Evolutionary conservation across 2,888 invertebrate species (phyloP).

Genomic region (Syrphus vitripennis): DNA sequence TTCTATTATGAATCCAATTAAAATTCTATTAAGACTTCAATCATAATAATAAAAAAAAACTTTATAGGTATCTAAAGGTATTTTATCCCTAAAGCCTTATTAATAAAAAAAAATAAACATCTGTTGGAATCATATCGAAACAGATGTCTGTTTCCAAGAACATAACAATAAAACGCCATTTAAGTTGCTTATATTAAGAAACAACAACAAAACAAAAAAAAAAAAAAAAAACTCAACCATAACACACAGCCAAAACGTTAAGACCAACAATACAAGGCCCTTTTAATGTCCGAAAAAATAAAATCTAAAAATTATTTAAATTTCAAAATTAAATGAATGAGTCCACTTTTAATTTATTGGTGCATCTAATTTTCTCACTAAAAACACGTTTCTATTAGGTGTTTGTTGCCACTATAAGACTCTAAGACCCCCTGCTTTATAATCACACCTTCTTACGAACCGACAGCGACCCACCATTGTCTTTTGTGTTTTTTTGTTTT

Average conservation of each 20-base stretch:
- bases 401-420: background rate
- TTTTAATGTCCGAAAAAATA: background rate
- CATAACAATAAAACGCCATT: background rate
- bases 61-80: no score
- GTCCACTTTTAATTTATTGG: conserved; percentile 5
- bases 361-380: conserved; percentile 38
- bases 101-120: background rate
- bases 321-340: conserved; percentile 32
- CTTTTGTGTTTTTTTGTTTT: background rate
- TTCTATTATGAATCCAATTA: conserved; percentile 6
- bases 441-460: background rate
- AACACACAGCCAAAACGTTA: background rate
- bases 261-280: background rate
- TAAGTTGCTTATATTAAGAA: background rate
- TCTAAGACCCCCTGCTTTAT: conserved; percentile 1
- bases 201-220: no score
- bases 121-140: background rate
- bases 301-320: conserved; percentile 10
- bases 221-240: background rate
- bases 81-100: background rate
- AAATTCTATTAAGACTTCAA: conserved; percentile 20
- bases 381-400: conserved; percentile 6
- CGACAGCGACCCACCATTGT: background rate
- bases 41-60: conserved; percentile 1
- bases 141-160: background rate